Conservation (phyloP, 2,113 vertebrate genomes). For the Eubucco bourcierii region DNA sequence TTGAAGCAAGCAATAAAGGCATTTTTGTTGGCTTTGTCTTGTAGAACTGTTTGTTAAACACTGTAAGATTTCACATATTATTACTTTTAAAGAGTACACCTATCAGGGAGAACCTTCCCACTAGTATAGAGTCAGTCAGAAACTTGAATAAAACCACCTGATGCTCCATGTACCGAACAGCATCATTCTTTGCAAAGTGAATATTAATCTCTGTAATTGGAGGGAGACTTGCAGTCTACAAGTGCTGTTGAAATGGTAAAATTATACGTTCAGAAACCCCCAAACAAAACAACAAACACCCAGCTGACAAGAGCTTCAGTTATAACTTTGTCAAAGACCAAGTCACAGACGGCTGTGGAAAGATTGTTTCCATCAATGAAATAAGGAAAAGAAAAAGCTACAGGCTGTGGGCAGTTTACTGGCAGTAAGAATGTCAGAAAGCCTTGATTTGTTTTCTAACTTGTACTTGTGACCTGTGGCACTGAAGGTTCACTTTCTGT, state of each 20-base stretch:
- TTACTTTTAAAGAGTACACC: not conserved
- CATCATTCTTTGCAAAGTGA: not conserved
- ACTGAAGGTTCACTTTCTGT: not conserved
- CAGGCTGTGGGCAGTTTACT: not conserved
- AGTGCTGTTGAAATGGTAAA: not conserved
- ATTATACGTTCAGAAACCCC: not conserved
- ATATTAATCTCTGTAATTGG: not conserved
- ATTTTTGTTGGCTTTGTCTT: not conserved
- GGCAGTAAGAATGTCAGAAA: not conserved
- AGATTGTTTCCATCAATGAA: not conserved
- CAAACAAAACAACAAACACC: not conserved
- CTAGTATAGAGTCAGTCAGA: not conserved
- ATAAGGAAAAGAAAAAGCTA: not conserved
- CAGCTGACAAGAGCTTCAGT: not conserved
- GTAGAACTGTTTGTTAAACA: constrained; percentile 3
- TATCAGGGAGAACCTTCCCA: not conserved
- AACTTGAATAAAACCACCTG: not conserved
- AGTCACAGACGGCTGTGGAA: not conserved
- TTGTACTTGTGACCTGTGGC: not conserved
- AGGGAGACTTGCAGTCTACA: not conserved
- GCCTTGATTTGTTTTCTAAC: not conserved
- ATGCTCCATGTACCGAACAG: not conserved
- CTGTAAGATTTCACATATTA: not conserved
- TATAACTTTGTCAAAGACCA: not conserved
- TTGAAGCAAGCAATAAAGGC: not conserved